These are phyloP conservation scores for Intellagama lesueurii DNA, from an alignment of 2,797 vertebrate species.

Conservation along the genomic window DNA sequence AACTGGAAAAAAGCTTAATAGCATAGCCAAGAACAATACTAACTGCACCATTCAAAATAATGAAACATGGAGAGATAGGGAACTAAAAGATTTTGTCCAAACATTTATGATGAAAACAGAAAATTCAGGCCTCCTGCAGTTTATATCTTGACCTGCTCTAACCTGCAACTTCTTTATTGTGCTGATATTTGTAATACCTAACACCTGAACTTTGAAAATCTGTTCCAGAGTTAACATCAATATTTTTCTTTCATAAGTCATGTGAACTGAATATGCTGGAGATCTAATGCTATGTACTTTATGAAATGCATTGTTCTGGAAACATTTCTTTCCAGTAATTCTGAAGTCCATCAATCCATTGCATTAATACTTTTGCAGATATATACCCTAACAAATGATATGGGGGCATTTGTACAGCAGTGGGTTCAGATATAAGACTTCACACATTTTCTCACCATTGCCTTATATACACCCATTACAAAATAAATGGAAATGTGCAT, in stretches of 20 bases:
- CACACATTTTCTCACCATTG: neutral
- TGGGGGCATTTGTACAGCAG: neutral
- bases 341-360: constrained; percentile 14
- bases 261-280: constrained; percentile 9
- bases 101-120: neutral
- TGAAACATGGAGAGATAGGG: neutral
- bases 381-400: neutral
- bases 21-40: too few relatives aligned
- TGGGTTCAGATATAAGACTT: neutral
- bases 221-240: neutral
- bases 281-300: constrained; percentile 12
- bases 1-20: neutral
- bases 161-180: rapidly evolving
- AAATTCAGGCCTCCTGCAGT: neutral
- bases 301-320: neutral
- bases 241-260: constrained; percentile 12
- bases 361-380: constrained; percentile 6
- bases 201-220: neutral
- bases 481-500: neutral
- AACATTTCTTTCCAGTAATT: neutral
- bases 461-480: neutral
- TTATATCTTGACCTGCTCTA: neutral
- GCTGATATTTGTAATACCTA: neutral
- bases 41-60: neutral
- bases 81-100: neutral